Evolutionary conservation across 2,113 vertebrate genomes (phyloP).

Genomic region (Mionectes macconnelli): DNA sequence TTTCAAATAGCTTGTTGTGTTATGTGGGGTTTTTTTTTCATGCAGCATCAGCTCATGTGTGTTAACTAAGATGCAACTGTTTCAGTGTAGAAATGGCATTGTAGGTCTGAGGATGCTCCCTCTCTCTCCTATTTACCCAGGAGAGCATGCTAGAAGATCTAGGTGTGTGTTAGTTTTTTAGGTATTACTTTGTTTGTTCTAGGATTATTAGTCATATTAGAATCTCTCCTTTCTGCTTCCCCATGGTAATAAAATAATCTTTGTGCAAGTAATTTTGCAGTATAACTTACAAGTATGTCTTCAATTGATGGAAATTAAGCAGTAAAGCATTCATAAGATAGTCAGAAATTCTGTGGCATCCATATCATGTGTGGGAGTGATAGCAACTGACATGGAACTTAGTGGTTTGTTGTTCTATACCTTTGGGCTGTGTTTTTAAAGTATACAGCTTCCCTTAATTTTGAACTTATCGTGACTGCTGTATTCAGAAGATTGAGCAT

Average conservation of each 20-base stretch:
- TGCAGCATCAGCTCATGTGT: not conserved
- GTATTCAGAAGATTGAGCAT: not conserved
- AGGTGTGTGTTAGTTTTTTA: not conserved
- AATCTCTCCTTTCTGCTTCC: not conserved
- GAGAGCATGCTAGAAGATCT: not conserved
- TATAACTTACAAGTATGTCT: not conserved
- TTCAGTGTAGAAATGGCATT: not conserved
- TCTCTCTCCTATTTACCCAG: not conserved
- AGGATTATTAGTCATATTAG: not conserved
- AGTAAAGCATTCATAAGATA: not conserved
- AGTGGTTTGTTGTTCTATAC: not conserved
- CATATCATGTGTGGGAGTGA: not conserved
- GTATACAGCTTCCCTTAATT: not conserved
- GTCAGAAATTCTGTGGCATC: not conserved
- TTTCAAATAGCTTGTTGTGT: not conserved
- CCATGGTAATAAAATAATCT: not conserved
- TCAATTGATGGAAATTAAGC: not conserved
- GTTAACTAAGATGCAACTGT: not conserved
- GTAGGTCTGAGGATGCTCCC: not conserved
- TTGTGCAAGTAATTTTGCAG: not conserved
- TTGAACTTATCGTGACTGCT: not conserved
- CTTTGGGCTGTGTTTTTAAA: not conserved
- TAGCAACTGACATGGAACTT: not conserved
- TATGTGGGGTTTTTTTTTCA: not conserved
- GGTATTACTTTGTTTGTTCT: not conserved